Conservation (phyloP, 2,797 vertebrate species). For the Podarcis lilfordi region DNA sequence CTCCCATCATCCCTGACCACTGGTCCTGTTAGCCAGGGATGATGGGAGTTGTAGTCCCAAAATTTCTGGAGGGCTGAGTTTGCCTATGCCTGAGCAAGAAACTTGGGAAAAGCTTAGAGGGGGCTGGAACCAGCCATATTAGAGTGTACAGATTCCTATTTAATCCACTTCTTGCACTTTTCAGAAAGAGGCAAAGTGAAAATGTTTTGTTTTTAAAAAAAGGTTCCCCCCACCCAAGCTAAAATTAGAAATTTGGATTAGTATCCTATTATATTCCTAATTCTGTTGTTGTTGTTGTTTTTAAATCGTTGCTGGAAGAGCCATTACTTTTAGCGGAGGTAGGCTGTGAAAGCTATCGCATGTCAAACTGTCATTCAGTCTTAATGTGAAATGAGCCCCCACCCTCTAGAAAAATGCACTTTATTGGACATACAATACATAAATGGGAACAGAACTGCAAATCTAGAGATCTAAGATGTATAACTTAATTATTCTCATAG, state of each 20-base stretch:
- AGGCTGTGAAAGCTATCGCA: conserved; percentile 25
- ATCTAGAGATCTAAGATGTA: conserved; percentile 3
- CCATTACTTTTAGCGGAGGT: conserved; percentile 6
- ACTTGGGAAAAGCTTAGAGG: too few species aligned
- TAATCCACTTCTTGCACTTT: background rate
- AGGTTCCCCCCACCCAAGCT: too few species aligned
- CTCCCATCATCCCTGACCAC: too few species aligned
- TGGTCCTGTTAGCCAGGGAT: too few species aligned
- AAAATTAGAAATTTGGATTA: background rate
- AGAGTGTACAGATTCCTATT: background rate
- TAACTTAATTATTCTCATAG: background rate
- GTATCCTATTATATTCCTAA: background rate
- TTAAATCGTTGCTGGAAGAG: background rate
- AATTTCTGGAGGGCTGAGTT: too few species aligned
- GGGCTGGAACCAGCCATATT: background rate
- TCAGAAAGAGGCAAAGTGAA: background rate
- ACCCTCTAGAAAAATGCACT: background rate
- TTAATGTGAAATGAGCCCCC: background rate
- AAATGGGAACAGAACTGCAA: conserved; percentile 11
- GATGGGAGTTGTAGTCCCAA: too few species aligned
- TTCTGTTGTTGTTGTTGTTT: background rate
- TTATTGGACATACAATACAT: conserved; percentile 12
- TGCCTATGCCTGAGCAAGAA: too few species aligned
- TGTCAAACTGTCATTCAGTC: conserved; percentile 12
- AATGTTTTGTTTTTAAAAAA: background rate